Evolutionary conservation across 2,797 vertebrate genomes (phyloP), one percentile per base, ranked within the genome.

Genomic region (Geotrypetes seraphini): DNA sequence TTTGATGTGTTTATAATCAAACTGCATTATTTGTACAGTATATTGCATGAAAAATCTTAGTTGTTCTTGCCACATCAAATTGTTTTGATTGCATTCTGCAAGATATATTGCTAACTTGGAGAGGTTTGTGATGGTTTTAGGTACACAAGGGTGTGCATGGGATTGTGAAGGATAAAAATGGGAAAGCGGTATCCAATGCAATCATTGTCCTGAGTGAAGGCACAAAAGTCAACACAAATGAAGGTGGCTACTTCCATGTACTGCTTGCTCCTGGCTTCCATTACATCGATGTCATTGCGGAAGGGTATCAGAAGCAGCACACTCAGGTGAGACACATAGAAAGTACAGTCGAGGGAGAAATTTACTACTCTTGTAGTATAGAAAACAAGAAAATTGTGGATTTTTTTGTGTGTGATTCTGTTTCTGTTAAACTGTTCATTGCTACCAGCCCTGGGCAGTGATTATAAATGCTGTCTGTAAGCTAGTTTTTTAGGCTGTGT

Each of bases 61-160:
- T n/a, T n/a, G n/a, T n/a, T n/a, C n/a, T n/a, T n/a, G n/a, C n/a
- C n/a, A n/a, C n/a, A n/a, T n/a, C n/a, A n/a, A n/a, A n/a, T n/a
- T n/a, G n/a, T n/a, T n/a, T n/a, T n/a, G n/a, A n/a, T n/a, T n/a
- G n/a, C n/a, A n/a, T n/a, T n/a, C n/a, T n/a, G n/a, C n/a, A n/a
- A n/a, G n/a, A n/a, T n/a, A n/a, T n/a, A n/a, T n/a, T n/a, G n/a
- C n/a, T n/a, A n/a, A n/a, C n/a, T n/a, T n/a, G n/a, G n/a, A n/a
- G n/a, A n/a, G n/a, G n/a, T n/a, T 45, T 41, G 44, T 35, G 40
- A 37, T 50, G 22, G 3, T 71, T 73, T 17, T 61, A 99, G 94
- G 92, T 91, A 38, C 92, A 99, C 35, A 99, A 97, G 60, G 96
- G 96, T n/a, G 78, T 99, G 34, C 87, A 85, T 25, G 94, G 94